Conservation (phyloP, 1,140 invertebrate genomes). For the Physella acuta region DNA sequence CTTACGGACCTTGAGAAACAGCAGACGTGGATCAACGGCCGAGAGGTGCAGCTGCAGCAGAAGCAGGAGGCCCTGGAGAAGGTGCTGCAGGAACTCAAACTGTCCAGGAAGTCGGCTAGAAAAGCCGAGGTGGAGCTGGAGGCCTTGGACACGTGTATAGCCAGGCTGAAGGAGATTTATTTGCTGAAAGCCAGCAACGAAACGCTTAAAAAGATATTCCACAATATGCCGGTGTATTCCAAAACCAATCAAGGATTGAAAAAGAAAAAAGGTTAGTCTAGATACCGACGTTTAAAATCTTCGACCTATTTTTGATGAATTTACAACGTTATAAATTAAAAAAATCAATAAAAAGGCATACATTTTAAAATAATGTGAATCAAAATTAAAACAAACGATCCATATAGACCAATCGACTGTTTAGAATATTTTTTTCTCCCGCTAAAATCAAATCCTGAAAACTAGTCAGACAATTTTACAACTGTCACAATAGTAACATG, state of each 20-base stretch:
- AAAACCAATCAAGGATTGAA: conserved; percentile 22
- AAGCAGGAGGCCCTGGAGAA: conserved; percentile 27
- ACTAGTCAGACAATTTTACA: no score
- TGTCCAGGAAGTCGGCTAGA: conserved; percentile 26
- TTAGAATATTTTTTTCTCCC: no score
- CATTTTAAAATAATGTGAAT: no score
- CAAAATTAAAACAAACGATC: no score
- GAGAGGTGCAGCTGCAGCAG: background rate
- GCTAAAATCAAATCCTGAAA: no score
- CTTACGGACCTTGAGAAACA: conserved; percentile 36
- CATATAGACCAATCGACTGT: no score
- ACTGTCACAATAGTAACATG: no score
- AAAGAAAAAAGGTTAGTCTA: conserved; percentile 23
- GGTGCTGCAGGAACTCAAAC: conserved; percentile 20
- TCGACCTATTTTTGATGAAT: no score
- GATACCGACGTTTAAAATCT: no score
- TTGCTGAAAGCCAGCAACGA: conserved; percentile 39
- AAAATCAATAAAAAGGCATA: no score
- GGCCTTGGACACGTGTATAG: conserved; percentile 31
- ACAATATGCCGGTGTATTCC: conserved; percentile 35
- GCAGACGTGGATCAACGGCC: conserved; percentile 20
- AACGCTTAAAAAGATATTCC: conserved; percentile 47
- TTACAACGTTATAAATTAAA: no score
- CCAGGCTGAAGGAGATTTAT: conserved; percentile 39
- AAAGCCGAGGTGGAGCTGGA: conserved; percentile 40